Evolutionary conservation across 1,140 invertebrate genomes (phyloP).

Genomic region (Pinna nobilis): DNA sequence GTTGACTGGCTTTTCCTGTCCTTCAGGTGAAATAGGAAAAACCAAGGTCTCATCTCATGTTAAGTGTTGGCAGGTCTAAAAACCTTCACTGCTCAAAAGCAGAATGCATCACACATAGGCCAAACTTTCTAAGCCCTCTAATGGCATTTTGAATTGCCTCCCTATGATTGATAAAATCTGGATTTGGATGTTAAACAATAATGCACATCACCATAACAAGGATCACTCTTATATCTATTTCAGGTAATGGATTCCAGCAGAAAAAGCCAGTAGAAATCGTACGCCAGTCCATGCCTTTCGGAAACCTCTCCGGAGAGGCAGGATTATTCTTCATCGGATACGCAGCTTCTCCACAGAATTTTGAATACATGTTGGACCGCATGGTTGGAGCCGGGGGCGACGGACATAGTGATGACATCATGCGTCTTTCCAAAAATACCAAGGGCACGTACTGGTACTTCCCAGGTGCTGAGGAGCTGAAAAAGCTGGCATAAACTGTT

Average conservation of each 20-base stretch:
- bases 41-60: too few species aligned
- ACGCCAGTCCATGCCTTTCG: conserved; percentile 69
- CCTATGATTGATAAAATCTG: not conserved
- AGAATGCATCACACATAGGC: too few species aligned
- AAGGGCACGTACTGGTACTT: conserved; percentile 74
- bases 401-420: conserved; percentile 66
- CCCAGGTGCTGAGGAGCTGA: conserved; percentile 65
- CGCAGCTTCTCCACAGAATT: conserved; percentile 60
- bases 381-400: conserved; percentile 69
- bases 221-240: not conserved
- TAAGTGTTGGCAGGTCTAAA: too few species aligned
- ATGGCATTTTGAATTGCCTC: not conserved
- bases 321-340: conserved; percentile 73
- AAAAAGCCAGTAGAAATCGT: conserved; percentile 67
- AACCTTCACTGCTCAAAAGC: too few species aligned
- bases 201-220: not conserved
- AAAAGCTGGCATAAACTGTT: conserved; percentile 57
- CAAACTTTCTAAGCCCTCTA: not conserved
- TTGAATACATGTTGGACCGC: conserved; percentile 69
- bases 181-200: not conserved
- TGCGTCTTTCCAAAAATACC: conserved; percentile 65
- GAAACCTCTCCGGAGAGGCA: conserved; percentile 54
- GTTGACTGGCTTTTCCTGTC: too few species aligned
- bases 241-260: conserved; percentile 64
- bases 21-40: too few species aligned